Evolutionary conservation across 1,140 invertebrate genomes (phyloP).

Genomic region (Penaeus japonicus): DNA sequence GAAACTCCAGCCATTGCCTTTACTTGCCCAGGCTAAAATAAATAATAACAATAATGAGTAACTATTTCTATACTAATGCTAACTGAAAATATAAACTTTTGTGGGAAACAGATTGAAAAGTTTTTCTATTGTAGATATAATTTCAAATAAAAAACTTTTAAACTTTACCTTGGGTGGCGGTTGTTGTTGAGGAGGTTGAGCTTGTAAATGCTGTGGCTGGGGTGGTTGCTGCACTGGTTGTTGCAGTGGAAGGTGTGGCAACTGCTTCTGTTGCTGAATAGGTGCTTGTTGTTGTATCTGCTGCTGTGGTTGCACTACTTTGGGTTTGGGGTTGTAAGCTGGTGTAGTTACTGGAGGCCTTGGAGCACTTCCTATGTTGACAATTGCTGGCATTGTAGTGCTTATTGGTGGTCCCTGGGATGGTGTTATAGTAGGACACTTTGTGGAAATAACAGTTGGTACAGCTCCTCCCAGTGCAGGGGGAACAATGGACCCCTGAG

Average conservation of each 20-base stretch:
- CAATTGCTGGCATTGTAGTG: not conserved
- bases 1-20: constrained; percentile 21
- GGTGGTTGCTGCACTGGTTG: not conserved
- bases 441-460: not conserved
- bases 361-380: constrained; percentile 10
- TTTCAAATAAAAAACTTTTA: no score
- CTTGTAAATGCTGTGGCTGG: not conserved
- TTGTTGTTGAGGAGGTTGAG: not conserved
- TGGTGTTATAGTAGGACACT: not conserved
- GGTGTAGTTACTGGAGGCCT: constrained; percentile 23
- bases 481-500: not conserved
- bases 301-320: not conserved
- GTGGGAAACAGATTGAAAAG: no score
- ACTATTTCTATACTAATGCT: no score
- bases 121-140: no score
- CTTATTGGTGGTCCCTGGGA: constrained; percentile 9
- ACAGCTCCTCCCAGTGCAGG: not conserved
- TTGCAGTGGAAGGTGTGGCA: not conserved
- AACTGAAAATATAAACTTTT: no score
- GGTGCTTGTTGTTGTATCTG: constrained; percentile 9
- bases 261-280: not conserved
- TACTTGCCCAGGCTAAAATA: constrained; percentile 14
- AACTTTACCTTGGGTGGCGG: constrained; percentile 8
- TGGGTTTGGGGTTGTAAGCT: constrained; percentile 27
- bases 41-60: not conserved